phyloP scores from a whole-genome alignment of 2,797 vertebrate species.

The Amniataba percoides region DNA sequence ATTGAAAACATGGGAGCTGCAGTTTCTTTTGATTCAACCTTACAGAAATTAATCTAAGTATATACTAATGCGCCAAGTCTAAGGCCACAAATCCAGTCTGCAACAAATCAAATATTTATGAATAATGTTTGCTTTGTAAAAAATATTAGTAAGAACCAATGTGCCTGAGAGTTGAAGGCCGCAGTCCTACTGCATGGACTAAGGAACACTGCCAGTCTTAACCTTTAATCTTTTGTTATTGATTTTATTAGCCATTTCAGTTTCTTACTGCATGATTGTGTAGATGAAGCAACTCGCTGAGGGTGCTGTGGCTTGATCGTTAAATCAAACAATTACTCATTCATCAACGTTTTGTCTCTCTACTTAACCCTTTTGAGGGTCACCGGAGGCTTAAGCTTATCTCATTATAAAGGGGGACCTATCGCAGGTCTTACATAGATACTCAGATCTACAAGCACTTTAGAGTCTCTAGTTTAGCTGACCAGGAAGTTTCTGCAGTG shows the following conservation, averaged over 20 bases:
- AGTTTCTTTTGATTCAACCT: neutral
- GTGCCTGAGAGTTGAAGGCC: no score
- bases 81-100: neutral
- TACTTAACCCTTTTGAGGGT: neutral
- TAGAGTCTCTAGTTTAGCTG: neutral
- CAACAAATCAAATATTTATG: neutral
- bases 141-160: neutral
- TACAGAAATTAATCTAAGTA: neutral
- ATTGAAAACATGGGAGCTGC: neutral
- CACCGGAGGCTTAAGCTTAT: neutral
- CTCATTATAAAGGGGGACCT: neutral
- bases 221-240: no score
- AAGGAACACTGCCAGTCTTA: no score
- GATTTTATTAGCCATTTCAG: neutral
- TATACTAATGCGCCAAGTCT: neutral
- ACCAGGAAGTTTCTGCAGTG: neutral
- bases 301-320: neutral
- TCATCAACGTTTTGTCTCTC: neutral
- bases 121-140: neutral
- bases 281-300: constrained; percentile 6
- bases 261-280: neutral
- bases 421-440: neutral
- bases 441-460: neutral
- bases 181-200: neutral
- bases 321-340: constrained; percentile 16